These are phyloP conservation scores for Lepidonotus clava DNA, from an alignment of 2,888 invertebrate genomes.

Conservation along the genomic window DNA sequence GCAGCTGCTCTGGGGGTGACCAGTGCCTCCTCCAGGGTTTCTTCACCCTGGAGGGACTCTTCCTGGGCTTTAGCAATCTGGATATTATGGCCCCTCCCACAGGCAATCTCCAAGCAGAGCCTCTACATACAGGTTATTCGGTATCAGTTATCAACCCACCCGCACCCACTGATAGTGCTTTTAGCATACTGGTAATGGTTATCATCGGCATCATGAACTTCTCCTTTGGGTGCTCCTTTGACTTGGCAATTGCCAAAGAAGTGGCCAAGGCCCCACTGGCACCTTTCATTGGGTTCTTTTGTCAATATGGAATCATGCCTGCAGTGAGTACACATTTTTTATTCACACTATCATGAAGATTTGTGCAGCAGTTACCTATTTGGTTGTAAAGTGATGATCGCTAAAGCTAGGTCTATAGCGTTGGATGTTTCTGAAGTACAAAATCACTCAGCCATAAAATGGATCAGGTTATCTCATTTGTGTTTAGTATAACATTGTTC, in stretches of 20 bases:
- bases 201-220: neutral
- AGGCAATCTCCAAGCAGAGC: neutral
- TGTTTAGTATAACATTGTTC: too few species aligned
- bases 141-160: neutral
- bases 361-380: too few species aligned
- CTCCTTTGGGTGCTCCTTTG: conserved; percentile 81
- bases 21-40: neutral
- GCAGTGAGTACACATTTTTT: too few species aligned
- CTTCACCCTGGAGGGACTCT: neutral
- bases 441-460: too few species aligned
- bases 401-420: too few species aligned
- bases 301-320: conserved; percentile 82
- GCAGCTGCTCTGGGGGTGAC: neutral
- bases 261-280: conserved; percentile 81
- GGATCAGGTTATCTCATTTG: too few species aligned
- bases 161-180: neutral
- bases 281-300: conserved; percentile 81
- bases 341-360: too few species aligned
- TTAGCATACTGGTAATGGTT: neutral
- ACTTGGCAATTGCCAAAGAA: conserved; percentile 77
- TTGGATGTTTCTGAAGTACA: too few species aligned
- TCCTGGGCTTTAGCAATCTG: conserved; percentile 11
- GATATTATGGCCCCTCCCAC: neutral
- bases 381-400: too few species aligned
- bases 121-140: neutral